phyloP scores from a whole-genome alignment of 1,140 invertebrate species.

The Anastrepha obliqua region DNA sequence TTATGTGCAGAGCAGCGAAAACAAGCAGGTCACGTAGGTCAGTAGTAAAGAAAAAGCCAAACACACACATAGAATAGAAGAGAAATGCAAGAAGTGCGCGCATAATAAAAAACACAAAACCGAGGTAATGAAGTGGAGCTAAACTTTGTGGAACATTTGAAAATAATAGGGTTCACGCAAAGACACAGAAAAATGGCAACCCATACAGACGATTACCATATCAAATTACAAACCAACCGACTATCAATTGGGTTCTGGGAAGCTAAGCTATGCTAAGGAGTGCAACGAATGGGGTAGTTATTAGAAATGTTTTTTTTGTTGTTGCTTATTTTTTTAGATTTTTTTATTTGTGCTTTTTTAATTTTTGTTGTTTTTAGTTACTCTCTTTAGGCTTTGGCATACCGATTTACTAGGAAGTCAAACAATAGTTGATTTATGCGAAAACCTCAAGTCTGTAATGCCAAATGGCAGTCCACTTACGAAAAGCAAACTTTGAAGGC shows the following conservation, averaged over 20 bases:
- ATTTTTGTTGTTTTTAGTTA: not conserved
- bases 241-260: slow-evolving; percentile 10
- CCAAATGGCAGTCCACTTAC: not conserved
- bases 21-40: slow-evolving; percentile 47
- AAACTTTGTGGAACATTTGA: slow-evolving; percentile 41
- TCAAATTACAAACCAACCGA: slow-evolving; percentile 31
- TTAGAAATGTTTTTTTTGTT: not conserved
- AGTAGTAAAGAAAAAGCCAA: not conserved
- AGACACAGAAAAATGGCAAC: slow-evolving; percentile 26
- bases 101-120: not conserved
- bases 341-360: not conserved
- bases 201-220: slow-evolving; percentile 47
- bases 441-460: slow-evolving; percentile 8
- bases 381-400: not conserved
- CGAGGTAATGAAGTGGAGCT: not conserved
- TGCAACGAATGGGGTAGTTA: not conserved
- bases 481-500: slow-evolving; percentile 4
- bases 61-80: not conserved
- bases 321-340: not conserved
- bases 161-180: slow-evolving; percentile 20
- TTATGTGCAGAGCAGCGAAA: slow-evolving; percentile 45
- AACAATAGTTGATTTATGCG: slow-evolving; percentile 8
- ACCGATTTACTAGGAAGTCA: not conserved
- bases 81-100: not conserved
- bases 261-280: not conserved